phyloP scores from a whole-genome alignment of 92 coral and sea anemone species.

The Muricea muricata region DNA sequence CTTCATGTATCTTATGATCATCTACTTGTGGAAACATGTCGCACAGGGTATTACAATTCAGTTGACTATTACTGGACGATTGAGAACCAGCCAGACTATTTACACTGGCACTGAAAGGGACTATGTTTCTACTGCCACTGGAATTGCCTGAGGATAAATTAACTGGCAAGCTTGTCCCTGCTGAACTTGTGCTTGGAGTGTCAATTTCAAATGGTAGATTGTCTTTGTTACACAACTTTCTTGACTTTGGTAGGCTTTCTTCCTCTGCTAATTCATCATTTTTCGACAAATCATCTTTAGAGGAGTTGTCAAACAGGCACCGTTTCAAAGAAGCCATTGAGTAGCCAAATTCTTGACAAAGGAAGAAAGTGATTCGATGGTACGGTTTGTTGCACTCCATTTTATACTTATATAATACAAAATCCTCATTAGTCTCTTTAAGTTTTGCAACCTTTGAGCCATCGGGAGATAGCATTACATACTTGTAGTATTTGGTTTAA shows the following conservation, averaged over 20 bases:
- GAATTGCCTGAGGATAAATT: background rate
- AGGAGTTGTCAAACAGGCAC: conserved; percentile 7
- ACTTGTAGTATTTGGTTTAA: conserved; percentile 36
- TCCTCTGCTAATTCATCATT: background rate
- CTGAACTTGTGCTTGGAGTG: conserved; percentile 2
- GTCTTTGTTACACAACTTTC: conserved; percentile 5
- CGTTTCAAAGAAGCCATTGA: conserved; percentile 28
- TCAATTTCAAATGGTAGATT: conserved; percentile 29
- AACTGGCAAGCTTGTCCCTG: background rate
- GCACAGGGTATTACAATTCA: conserved; percentile 40
- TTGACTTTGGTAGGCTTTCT: conserved; percentile 14
- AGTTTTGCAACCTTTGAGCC: conserved; percentile 55
- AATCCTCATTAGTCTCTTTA: conserved; percentile 45
- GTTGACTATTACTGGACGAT: conserved; percentile 8
- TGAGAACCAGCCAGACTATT: conserved; percentile 19
- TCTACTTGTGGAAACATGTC: conserved; percentile 55
- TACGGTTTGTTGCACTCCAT: conserved; percentile 53
- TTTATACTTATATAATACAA: conserved; percentile 50
- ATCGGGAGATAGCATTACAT: conserved; percentile 42
- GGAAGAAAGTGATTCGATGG: conserved; percentile 39
- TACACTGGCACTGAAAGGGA: background rate
- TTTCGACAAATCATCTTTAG: background rate
- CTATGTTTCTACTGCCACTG: background rate
- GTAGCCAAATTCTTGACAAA: conserved; percentile 34
- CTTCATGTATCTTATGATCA: conserved; percentile 38